Evolutionary conservation across 2,113 vertebrate genomes (phyloP).

Genomic region (Boulengeromyrus knoepffleri): DNA sequence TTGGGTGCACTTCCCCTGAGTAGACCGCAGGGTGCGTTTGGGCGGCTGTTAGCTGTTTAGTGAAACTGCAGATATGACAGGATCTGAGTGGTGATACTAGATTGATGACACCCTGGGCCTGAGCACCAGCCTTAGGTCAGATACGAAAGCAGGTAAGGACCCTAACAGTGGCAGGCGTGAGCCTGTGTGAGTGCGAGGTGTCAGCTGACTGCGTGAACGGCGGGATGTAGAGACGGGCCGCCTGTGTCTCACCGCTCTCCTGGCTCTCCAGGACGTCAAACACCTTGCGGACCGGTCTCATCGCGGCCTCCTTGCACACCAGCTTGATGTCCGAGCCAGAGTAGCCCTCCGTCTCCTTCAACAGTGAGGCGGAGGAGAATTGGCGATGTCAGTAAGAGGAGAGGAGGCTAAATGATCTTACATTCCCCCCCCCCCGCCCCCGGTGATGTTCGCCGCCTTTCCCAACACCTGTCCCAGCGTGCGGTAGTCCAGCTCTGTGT

Average conservation of each 20-base stretch:
- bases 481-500: conserved; percentile 69
- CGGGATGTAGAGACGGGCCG: not conserved
- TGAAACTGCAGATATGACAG: not conserved
- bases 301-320: conserved; percentile 91
- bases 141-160: not conserved
- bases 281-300: conserved; percentile 89
- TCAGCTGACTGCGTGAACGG: not conserved
- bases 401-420: not conserved
- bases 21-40: not conserved
- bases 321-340: conserved; percentile 88
- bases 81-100: not conserved
- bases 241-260: conserved; percentile 58
- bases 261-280: conserved; percentile 78
- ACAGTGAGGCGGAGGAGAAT: not conserved
- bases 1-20: not conserved
- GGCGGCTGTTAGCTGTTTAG: not conserved
- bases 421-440: not conserved
- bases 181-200: not conserved
- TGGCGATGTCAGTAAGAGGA: not conserved
- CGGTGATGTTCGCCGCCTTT: not conserved
- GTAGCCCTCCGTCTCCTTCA: conserved; percentile 80
- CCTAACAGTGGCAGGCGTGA: not conserved
- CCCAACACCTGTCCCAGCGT: conserved; percentile 66
- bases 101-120: not conserved
- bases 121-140: not conserved